Conservation (phyloP, 2,113 vertebrate genomes). For the Melospiza melodia region DNA sequence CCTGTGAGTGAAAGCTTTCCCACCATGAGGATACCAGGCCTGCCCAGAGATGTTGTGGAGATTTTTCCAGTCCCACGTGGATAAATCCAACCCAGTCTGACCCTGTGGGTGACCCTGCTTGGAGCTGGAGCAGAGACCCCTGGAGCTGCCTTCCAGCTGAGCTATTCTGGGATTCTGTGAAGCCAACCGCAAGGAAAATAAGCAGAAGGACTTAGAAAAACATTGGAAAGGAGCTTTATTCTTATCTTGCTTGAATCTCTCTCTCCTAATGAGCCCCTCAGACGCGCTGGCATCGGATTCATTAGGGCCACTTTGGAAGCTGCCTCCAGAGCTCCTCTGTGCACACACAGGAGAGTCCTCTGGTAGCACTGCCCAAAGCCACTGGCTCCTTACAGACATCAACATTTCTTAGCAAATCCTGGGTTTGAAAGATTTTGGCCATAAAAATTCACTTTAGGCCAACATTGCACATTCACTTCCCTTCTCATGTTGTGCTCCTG, state of each 20-base stretch:
- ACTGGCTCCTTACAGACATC: background rate
- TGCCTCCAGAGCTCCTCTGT: background rate
- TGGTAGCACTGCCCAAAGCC: background rate
- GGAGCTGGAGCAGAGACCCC: background rate
- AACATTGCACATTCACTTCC: background rate
- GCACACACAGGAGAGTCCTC: background rate
- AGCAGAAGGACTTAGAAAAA: constrained; percentile 30
- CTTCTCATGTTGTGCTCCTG: background rate
- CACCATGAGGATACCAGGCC: background rate
- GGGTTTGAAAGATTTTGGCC: background rate
- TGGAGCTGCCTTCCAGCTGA: background rate
- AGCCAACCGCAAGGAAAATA: constrained; percentile 44
- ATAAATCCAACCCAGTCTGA: background rate
- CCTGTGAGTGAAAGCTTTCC: background rate
- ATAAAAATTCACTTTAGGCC: background rate
- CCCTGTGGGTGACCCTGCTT: background rate
- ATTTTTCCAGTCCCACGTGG: background rate
- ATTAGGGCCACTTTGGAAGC: background rate
- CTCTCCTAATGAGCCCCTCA: constrained; percentile 40
- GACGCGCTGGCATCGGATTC: constrained; percentile 37
- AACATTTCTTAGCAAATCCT: background rate
- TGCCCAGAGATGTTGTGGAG: background rate
- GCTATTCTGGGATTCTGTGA: constrained; percentile 5
- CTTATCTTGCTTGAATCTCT: constrained; percentile 37
- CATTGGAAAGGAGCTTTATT: constrained; percentile 1